These are phyloP conservation scores for Sparus aurata DNA, from an alignment of 2,797 vertebrate species.

Conservation along the genomic window DNA sequence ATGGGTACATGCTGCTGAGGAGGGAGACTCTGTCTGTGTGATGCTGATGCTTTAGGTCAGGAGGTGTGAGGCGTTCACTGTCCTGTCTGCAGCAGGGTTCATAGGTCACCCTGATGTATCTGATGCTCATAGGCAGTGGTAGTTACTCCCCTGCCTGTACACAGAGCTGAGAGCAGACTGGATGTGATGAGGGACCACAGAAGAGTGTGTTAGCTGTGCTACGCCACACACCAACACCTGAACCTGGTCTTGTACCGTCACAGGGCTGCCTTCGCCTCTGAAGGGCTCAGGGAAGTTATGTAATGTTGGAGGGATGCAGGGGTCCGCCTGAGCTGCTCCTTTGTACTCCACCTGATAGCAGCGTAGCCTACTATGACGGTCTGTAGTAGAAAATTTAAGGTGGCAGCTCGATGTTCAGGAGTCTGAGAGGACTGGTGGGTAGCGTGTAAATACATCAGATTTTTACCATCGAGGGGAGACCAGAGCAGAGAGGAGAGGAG, in stretches of 20 bases:
- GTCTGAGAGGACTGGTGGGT: not conserved
- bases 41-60: no score
- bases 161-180: not conserved
- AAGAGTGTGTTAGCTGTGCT: constrained; percentile 4
- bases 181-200: not conserved
- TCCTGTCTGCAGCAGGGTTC: constrained; percentile 14
- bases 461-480: constrained; percentile 11
- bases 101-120: constrained; percentile 14
- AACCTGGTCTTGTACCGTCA: constrained; percentile 18
- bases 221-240: constrained; percentile 29
- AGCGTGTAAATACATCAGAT: constrained; percentile 1
- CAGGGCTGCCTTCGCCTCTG: constrained; percentile 21
- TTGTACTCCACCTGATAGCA: constrained; percentile 62
- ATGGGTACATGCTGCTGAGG: constrained; percentile 15
- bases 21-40: not conserved
- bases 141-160: not conserved
- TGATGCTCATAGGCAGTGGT: not conserved
- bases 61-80: not conserved
- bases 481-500: constrained; percentile 25
- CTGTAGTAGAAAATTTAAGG: constrained; percentile 47
- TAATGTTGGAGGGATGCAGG: constrained; percentile 65
- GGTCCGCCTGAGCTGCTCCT: constrained; percentile 58
- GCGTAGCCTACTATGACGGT: constrained; percentile 2
- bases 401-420: constrained; percentile 35
- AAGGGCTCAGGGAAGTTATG: constrained; percentile 59